Conservation (phyloP, 2,888 invertebrate species). For the Clitarchus hookeri region DNA sequence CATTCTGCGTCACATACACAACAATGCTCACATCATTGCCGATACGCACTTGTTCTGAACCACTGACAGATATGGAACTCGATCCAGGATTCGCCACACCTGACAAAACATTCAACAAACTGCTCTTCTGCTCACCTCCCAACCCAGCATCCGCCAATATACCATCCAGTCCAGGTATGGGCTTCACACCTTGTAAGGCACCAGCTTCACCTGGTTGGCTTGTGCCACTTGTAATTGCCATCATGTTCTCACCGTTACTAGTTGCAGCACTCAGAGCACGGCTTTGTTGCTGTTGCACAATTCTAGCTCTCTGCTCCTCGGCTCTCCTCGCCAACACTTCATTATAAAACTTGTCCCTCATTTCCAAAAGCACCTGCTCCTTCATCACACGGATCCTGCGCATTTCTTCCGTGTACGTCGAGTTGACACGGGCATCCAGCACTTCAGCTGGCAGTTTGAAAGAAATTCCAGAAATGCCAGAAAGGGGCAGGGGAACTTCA, state of each 20-base stretch:
- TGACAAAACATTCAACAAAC: not conserved
- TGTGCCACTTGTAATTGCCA: not conserved
- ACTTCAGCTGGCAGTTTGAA: not conserved
- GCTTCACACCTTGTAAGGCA: not conserved
- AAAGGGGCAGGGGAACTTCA: constrained; percentile 35
- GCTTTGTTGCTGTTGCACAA: not conserved
- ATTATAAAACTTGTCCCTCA: constrained; percentile 4
- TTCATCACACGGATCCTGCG: not conserved
- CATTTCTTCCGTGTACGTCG: constrained; percentile 1
- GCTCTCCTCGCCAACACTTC: constrained; percentile 4
- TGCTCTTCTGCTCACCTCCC: not conserved
- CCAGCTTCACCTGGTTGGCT: not conserved
- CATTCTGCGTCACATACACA: not conserved
- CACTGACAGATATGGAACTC: not conserved
- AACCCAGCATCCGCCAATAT: not conserved
- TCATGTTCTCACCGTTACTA: not conserved
- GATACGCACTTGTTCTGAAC: constrained; percentile 20
- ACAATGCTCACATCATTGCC: not conserved
- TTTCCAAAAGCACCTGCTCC: not conserved
- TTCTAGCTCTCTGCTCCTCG: not conserved
- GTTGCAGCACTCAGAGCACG: not conserved
- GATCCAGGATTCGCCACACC: not conserved
- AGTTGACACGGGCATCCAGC: not conserved
- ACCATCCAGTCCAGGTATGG: not conserved
- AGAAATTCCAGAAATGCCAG: constrained; percentile 33